Evolutionary conservation across 2,888 invertebrate species (phyloP).

Genomic region (Amiota mariae): DNA sequence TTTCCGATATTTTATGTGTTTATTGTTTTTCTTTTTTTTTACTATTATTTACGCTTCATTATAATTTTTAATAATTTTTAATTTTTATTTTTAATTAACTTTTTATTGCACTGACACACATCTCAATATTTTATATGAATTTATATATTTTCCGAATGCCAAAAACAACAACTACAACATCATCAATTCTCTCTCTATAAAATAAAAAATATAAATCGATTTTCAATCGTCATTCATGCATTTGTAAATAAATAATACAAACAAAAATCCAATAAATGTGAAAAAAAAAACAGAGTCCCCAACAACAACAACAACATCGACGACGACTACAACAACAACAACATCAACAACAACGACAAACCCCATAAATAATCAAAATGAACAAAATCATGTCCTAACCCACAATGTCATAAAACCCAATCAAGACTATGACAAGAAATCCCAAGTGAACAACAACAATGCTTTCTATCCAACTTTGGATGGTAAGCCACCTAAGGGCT

Average conservation of each 20-base stretch:
- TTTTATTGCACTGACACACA: constrained; percentile 51
- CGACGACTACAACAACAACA: constrained; percentile 43
- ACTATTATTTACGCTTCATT: constrained; percentile 44
- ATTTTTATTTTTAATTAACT: constrained; percentile 23
- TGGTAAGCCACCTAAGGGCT: constrained; percentile 69
- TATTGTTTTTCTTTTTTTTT: constrained; percentile 39
- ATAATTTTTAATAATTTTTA: constrained; percentile 18
- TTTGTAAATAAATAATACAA: constrained; percentile 59
- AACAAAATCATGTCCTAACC: constrained; percentile 24
- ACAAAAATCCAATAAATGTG: constrained; percentile 38
- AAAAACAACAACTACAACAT: constrained; percentile 18
- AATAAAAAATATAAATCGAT: constrained; percentile 28
- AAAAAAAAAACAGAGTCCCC: constrained; percentile 45
- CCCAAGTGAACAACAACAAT: constrained; percentile 37
- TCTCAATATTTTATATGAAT: constrained; percentile 32
- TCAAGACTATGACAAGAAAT: constrained; percentile 57
- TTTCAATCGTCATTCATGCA: constrained; percentile 58
- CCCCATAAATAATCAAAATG: constrained; percentile 35
- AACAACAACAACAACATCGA: constrained; percentile 45
- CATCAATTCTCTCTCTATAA: not conserved
- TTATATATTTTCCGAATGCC: constrained; percentile 15
- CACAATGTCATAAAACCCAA: constrained; percentile 35
- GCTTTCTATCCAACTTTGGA: constrained; percentile 73
- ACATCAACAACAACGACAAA: constrained; percentile 37
- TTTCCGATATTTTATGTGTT: constrained; percentile 30